A percentile compares a stretch with the other conserved stretches of the same genome.
Evolutionary conservation across 1,140 invertebrate species (phyloP).

Genomic region (Lordiphosa stackelbergi): DNA sequence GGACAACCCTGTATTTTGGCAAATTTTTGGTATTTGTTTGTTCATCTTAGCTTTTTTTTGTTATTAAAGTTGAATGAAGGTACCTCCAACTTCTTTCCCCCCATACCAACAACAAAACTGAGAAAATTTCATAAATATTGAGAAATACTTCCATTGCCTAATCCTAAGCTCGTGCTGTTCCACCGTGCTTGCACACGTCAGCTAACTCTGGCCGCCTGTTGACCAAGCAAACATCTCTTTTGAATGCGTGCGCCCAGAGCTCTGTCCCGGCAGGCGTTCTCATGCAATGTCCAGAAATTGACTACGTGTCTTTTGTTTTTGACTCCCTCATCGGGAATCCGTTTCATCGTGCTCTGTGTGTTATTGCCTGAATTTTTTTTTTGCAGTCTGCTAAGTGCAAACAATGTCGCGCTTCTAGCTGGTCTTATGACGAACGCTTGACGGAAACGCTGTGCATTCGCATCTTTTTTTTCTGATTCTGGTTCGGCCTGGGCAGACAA

Average conservation of each 20-base stretch:
- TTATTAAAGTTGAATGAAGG: too few relatives aligned
- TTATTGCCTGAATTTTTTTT: slow-evolving; percentile 39
- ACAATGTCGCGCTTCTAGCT: slow-evolving; percentile 35
- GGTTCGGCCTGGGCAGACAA: slow-evolving; percentile 37
- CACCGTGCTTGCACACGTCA: slow-evolving; percentile 13
- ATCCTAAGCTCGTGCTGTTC: slow-evolving; percentile 16
- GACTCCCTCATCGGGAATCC: slow-evolving; percentile 6
- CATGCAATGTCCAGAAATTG: slow-evolving; percentile 39
- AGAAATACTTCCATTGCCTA: not conserved
- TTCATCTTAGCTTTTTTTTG: too few relatives aligned
- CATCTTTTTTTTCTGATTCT: slow-evolving; percentile 2
- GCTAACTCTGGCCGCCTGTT: slow-evolving; percentile 29
- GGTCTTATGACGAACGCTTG: slow-evolving; percentile 48
- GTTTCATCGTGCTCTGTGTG: slow-evolving; percentile 20
- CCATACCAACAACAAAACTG: too few relatives aligned
- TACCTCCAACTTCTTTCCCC: too few relatives aligned
- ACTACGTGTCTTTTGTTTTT: slow-evolving; percentile 60
- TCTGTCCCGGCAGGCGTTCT: slow-evolving; percentile 19
- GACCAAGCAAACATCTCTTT: slow-evolving; percentile 49
- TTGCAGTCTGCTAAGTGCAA: slow-evolving; percentile 21
- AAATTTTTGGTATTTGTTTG: too few relatives aligned
- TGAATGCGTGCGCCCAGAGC: slow-evolving; percentile 31
- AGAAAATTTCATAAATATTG: too few relatives aligned
- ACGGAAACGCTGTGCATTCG: slow-evolving; percentile 43
- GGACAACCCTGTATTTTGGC: too few relatives aligned